A percentile compares a stretch with the other conserved stretches of the same genome.
Conservation (phyloP, 2,113 vertebrate genomes). For the Oostethus manadensis region DNA sequence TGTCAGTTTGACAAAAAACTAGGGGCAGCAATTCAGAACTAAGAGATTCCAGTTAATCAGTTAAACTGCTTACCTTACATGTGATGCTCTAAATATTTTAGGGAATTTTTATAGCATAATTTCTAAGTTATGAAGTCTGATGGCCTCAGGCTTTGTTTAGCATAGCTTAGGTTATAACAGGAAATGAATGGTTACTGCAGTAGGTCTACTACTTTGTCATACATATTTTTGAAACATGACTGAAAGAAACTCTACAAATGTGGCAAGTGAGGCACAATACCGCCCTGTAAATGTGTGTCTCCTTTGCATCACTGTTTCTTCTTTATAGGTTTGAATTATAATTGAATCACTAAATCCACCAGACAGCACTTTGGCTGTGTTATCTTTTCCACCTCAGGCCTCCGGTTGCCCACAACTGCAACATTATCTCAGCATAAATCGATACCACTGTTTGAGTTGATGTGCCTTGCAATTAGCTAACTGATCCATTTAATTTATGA, state of each 20-base stretch:
- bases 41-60: too few relatives aligned
- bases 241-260: background rate
- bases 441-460: conserved; percentile 4
- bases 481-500: conserved; percentile 4
- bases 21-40: too few relatives aligned
- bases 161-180: too few relatives aligned
- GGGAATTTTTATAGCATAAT: too few relatives aligned
- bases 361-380: background rate
- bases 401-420: background rate
- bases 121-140: too few relatives aligned
- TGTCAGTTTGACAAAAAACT: too few relatives aligned
- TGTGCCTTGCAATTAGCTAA: conserved; percentile 14
- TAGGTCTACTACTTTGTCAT: too few relatives aligned
- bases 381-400: conserved; percentile 24
- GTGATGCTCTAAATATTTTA: too few relatives aligned
- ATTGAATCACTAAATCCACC: conserved; percentile 3
- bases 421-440: conserved; percentile 2
- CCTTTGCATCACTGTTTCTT: background rate
- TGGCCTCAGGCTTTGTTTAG: too few relatives aligned
- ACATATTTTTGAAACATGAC: too few relatives aligned
- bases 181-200: too few relatives aligned
- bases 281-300: background rate
- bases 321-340: background rate
- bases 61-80: too few relatives aligned
- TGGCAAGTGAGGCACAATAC: background rate